Conservation (phyloP, 2,113 vertebrate species). For the Salvelinus alpinus region DNA sequence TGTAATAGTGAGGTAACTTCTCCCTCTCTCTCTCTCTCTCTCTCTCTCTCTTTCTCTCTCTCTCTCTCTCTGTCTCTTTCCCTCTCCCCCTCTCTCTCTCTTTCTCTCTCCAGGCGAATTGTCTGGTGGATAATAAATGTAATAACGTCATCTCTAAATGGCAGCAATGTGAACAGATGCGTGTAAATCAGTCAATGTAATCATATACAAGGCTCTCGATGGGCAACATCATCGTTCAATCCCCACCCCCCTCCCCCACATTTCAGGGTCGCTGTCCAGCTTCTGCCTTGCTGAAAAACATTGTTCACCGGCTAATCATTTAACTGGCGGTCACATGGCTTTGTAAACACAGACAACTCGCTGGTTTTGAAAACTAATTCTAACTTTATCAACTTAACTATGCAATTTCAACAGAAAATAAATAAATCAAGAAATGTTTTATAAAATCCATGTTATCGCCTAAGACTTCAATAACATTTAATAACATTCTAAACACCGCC, state of each 20-base stretch:
- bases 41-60: not conserved
- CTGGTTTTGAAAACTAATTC: too few species aligned
- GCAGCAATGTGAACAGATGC: not conserved
- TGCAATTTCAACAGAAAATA: too few species aligned
- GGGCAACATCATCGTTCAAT: not conserved
- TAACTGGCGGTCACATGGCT: not conserved
- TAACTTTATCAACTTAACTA: too few species aligned
- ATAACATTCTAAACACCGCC: too few species aligned
- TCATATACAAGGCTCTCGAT: not conserved
- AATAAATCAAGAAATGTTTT: too few species aligned
- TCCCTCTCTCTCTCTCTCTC: constrained; percentile 15
- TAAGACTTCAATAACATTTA: too few species aligned
- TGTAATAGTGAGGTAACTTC: constrained; percentile 40
- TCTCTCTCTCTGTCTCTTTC: too few species aligned
- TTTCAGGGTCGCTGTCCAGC: constrained; percentile 56
- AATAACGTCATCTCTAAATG: not conserved
- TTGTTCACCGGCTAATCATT: constrained; percentile 14
- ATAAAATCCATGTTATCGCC: too few species aligned
- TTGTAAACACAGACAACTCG: not conserved
- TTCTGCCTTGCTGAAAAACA: constrained; percentile 51
- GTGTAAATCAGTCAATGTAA: not conserved
- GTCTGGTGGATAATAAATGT: not conserved
- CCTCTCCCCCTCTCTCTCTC: too few species aligned
- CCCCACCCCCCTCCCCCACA: constrained; percentile 6
- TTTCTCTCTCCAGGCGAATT: not conserved